phyloP scores from a whole-genome alignment of 2,888 invertebrate genomes.

The Epistrophe grossulariae region DNA sequence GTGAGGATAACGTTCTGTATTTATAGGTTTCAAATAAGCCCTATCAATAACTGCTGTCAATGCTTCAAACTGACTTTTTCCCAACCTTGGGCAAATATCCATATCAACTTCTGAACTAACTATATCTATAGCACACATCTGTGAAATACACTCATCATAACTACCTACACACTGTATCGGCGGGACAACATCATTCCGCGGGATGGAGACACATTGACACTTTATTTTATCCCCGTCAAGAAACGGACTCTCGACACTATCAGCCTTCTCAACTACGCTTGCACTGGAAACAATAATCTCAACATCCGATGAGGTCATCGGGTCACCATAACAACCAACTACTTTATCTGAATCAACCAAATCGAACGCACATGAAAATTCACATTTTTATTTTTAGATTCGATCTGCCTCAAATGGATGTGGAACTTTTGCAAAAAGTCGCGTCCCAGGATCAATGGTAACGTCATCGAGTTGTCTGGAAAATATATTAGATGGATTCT shows the following conservation, averaged over 20 bases:
- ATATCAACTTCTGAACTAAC: too few species aligned
- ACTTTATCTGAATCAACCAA: background rate
- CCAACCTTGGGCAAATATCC: too few species aligned
- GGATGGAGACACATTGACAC: background rate
- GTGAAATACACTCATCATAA: too few species aligned
- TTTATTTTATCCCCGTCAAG: background rate
- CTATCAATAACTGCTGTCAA: too few species aligned
- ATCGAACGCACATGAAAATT: background rate
- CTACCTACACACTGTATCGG: background rate
- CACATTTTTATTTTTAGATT: background rate
- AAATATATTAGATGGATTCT: slow-evolving; percentile 16
- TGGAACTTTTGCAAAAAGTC: slow-evolving; percentile 18
- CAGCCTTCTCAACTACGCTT: background rate
- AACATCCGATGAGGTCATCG: slow-evolving; percentile 1
- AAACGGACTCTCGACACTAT: background rate
- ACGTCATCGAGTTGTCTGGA: slow-evolving; percentile 26
- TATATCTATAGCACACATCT: too few species aligned
- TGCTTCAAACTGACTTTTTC: too few species aligned
- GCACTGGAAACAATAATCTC: background rate
- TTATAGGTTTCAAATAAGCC: too few species aligned
- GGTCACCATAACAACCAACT: too few species aligned
- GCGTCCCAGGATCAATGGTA: slow-evolving; percentile 45
- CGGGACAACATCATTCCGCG: background rate
- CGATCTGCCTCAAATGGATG: slow-evolving; percentile 20
- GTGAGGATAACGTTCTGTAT: too few species aligned